Base-by-base conservation (phyloP, 2,888 invertebrate genomes). In the Mamestra brassicae region DNA sequence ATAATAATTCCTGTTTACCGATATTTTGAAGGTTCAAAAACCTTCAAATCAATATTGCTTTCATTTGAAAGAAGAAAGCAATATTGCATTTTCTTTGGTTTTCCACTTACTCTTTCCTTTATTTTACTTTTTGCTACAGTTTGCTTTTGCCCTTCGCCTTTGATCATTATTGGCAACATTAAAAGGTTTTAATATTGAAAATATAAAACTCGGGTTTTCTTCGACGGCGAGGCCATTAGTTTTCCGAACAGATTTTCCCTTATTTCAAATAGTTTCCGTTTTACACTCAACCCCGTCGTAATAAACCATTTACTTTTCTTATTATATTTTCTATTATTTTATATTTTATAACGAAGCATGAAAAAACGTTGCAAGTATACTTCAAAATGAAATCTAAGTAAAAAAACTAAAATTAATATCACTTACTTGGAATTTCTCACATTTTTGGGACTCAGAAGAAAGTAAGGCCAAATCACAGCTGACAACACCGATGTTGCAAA, bases 341-440 rank as follows among this genome's bases (percentile, higher is more conserved):
- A 6, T 15, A 15, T 7, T 52, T 36, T 50, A 42, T 4, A 54
- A 15, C 17, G 15, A 26, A 36, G 42, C 13, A 15, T 47, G 17
- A 8, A 4, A 15, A 17, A 50, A 58, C 10, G n/a, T 45, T 36
- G 17, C 4, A 11, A 55, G 10, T 55, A 10, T 7, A 26, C 26
- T 7, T 34, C 4, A 26, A 70, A 71, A 75, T 3, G n/a, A 62
- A 11, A 52, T 34, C 69, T 13, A 13, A 50, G 50, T 57, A 38
- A 57, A 54, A 52, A 7, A 57, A 55, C 8, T 17, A 45, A 70
- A 57, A 75, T 50, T 26, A 3, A 55, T 68, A 69, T 26, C 71
- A 95, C 96, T 95, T 89, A 97, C 97, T 91, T 91, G 34, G 93
- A 88, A 88, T 97, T 97, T 69, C 88, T 91, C 11, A 95, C 93